Evolutionary conservation across 2,888 invertebrate species (phyloP), one percentile per base, ranked within the genome.

Genomic region (Chloromyia formosa): DNA sequence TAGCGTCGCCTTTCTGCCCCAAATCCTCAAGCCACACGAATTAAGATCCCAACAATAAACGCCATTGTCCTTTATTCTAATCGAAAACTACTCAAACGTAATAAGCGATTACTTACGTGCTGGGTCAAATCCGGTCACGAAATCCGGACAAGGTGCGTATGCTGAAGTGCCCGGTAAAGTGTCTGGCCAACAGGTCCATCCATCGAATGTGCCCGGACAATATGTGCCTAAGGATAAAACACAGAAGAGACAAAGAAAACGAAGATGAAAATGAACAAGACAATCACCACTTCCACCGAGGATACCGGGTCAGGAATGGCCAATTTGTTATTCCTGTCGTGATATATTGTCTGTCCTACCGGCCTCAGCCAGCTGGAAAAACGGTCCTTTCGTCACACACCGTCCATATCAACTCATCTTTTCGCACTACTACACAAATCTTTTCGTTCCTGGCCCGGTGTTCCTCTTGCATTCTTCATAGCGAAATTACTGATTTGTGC

Each of bases 111-210:
- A 89, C 92, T 89, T 84, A 94, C 93, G 86, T 79, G 87, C 87
- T 74, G 90, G 87, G 82, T 92, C 91, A 84, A 94, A 94, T 80
- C 93, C 93, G 64, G 89, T 88, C 80, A 93, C 89, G 84, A 93
- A 93, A 79, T 84, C 87, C n/a, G 94, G 94, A 83, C 94, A 94
- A 75, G 86, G 87, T 78, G 89, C 89, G 84, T 86, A 88, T 53
- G 91, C 93, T 74, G 89, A 88, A 78, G 86, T 82, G 80, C 92
- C 93, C 80, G 90, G 88, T 53, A 87, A 86, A 14, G 94, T 94
- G 86, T 90, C 89, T 77, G 92, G 91, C 84, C 91, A 91, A 84
- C 95, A 95, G 27, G 91, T 88, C 94, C 94, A 94, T 69, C 91
- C 90, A 86, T 95, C 95, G 86, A 92, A 95, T 35, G 91, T 90